Conservation (phyloP, 2,888 invertebrate species). For the Acrobasis repandana region DNA sequence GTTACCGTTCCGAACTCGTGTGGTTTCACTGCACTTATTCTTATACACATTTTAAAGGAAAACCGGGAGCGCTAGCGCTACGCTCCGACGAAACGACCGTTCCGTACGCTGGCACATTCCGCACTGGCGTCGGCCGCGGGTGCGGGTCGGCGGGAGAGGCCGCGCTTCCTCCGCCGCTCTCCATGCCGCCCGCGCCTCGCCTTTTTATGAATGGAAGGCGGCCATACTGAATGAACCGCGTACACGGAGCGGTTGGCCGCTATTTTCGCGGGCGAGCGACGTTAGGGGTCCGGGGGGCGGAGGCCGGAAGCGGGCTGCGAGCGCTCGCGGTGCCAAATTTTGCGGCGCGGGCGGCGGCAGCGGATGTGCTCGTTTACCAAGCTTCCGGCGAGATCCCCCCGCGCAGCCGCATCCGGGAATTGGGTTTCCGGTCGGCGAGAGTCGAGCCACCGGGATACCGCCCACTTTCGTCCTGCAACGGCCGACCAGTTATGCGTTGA, state of each 20-base stretch:
- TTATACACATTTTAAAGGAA: conserved; percentile 84
- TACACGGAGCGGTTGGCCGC: conserved; percentile 83
- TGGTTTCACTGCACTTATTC: conserved; percentile 83
- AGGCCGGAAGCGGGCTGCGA: conserved; percentile 80
- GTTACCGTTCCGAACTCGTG: conserved; percentile 82
- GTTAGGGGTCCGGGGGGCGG: conserved; percentile 72
- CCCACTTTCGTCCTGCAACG: conserved; percentile 75
- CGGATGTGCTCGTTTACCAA: conserved; percentile 82
- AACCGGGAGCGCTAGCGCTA: conserved; percentile 82
- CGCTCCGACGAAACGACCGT: conserved; percentile 84
- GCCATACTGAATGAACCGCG: conserved; percentile 88
- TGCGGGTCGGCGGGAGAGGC: conserved; percentile 78
- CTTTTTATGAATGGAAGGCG: conserved; percentile 89
- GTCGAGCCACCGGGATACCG: conserved; percentile 70
- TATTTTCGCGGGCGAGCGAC: conserved; percentile 79
- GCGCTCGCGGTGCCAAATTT: conserved; percentile 81
- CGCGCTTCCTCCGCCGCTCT: conserved; percentile 78
- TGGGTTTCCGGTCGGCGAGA: conserved; percentile 81
- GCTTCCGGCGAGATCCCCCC: conserved; percentile 82
- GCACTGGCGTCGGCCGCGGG: conserved; percentile 80
- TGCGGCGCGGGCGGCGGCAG: conserved; percentile 81
- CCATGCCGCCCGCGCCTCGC: conserved; percentile 77
- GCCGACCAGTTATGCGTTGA: conserved; percentile 48
- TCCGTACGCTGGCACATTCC: conserved; percentile 82
- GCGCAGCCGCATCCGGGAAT: conserved; percentile 82